Percentiles rank a stretch among this genome's conserved stretches.
Conservation (phyloP, 2,888 invertebrate genomes). For the Drosophila cognata region DNA sequence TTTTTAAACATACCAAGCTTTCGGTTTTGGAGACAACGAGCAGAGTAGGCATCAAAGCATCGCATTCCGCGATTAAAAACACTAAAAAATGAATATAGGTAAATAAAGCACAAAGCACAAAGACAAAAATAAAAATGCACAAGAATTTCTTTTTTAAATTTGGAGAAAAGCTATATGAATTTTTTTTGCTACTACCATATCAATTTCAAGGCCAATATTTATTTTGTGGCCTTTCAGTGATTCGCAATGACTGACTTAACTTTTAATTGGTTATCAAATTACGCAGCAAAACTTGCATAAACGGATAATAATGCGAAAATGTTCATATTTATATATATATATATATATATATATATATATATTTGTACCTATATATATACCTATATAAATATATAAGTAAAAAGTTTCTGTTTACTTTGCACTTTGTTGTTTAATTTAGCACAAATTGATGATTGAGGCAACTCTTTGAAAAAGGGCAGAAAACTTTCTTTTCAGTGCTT, state of each 20-base stretch:
- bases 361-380: too few species aligned
- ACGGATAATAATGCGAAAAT: not conserved
- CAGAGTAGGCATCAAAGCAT: slow-evolving; percentile 83
- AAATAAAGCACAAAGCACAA: not conserved
- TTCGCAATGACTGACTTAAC: not conserved
- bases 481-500: not conserved
- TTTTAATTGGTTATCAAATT: slow-evolving; percentile 48
- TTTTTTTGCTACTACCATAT: not conserved
- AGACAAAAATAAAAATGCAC: not conserved
- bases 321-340: too few species aligned
- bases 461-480: slow-evolving; percentile 11
- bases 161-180: not conserved
- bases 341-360: too few species aligned
- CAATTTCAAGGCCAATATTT: not conserved
- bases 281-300: not conserved
- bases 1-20: slow-evolving; percentile 79
- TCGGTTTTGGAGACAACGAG: slow-evolving; percentile 80
- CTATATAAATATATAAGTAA: not conserved
- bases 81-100: slow-evolving; percentile 52
- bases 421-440: not conserved
- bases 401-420: slow-evolving; percentile 20
- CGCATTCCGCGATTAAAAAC: slow-evolving; percentile 83
- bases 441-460: not conserved
- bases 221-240: not conserved
- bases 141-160: not conserved